These are phyloP conservation scores for Pollenia labialis DNA, from an alignment of 2,888 invertebrate genomes.

Conservation along the genomic window DNA sequence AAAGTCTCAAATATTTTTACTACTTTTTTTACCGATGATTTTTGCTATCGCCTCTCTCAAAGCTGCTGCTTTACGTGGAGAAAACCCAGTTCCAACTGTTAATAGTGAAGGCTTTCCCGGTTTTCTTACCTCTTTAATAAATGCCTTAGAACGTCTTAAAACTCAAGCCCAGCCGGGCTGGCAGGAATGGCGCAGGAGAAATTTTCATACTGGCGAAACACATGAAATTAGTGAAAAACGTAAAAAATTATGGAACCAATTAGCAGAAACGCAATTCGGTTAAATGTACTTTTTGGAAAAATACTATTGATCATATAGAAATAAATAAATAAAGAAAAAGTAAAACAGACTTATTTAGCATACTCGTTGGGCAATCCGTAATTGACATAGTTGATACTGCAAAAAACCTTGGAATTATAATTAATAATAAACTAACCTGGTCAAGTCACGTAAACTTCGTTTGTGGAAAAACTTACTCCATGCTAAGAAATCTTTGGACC, in stretches of 20 bases:
- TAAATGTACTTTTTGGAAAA: constrained; percentile 3
- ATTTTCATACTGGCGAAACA: constrained; percentile 25
- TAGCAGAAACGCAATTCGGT: constrained; percentile 59
- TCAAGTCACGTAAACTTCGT: too few species aligned
- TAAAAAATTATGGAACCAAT: constrained; percentile 50
- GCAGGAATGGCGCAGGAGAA: constrained; percentile 14
- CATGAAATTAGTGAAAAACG: constrained; percentile 39
- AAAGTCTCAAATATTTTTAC: too few species aligned
- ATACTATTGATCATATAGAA: not conserved
- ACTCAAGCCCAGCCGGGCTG: not conserved
- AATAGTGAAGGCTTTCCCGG: constrained; percentile 13
- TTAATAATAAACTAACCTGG: too few species aligned
- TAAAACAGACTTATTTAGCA: too few species aligned
- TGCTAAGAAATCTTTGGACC: too few species aligned
- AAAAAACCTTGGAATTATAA: too few species aligned
- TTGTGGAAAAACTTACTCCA: too few species aligned
- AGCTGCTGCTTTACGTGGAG: not conserved
- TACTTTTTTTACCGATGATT: not conserved
- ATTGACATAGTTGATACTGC: too few species aligned
- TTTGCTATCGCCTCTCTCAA: not conserved
- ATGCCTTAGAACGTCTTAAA: constrained; percentile 31
- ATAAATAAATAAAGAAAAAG: not conserved
- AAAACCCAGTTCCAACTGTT: not conserved
- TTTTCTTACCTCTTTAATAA: constrained; percentile 8
- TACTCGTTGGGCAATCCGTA: too few species aligned